Conservation (phyloP, 2,797 vertebrate species). For the Chiroxiphia lanceolata region DNA sequence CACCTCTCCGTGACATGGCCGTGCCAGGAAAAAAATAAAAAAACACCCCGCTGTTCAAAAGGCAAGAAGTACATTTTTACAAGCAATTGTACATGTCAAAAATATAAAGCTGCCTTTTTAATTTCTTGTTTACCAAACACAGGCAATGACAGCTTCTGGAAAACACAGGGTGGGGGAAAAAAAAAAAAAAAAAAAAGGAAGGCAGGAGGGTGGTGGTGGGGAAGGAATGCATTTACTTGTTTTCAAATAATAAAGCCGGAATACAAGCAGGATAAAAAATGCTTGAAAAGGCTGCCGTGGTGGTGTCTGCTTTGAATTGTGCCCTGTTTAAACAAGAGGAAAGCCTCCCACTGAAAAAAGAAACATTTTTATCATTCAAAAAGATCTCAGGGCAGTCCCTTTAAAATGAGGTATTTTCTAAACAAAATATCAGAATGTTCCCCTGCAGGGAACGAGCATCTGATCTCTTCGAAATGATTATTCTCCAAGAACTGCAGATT, state of each 20-base stretch:
- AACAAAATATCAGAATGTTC: conserved; percentile 55
- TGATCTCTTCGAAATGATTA: conserved; percentile 26
- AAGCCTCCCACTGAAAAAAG: conserved; percentile 49
- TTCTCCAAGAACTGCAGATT: conserved; percentile 9
- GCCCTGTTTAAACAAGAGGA: conserved; percentile 43
- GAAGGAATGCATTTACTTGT: conserved; percentile 42
- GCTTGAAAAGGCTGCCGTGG: conserved; percentile 8
- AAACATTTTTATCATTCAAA: conserved; percentile 45
- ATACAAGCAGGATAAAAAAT: conserved; percentile 18
- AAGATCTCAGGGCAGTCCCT: conserved; percentile 53
- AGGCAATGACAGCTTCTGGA: conserved; percentile 8
- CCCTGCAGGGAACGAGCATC: conserved; percentile 42
- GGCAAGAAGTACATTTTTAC: conserved; percentile 12
- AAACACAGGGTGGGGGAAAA: background rate
- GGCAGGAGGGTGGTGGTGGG: background rate
- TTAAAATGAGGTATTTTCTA: conserved; percentile 63
- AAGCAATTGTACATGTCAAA: conserved; percentile 38
- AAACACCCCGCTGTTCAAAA: conserved; percentile 6
- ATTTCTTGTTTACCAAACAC: conserved; percentile 51
- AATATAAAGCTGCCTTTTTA: conserved; percentile 46
- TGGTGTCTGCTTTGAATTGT: conserved; percentile 54
- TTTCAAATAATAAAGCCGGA: conserved; percentile 51
- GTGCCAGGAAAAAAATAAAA: background rate
- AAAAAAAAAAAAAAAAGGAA: background rate
- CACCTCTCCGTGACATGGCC: background rate